Evolutionary conservation across 2,797 vertebrate genomes (phyloP).

Genomic region (Xenops minutus): DNA sequence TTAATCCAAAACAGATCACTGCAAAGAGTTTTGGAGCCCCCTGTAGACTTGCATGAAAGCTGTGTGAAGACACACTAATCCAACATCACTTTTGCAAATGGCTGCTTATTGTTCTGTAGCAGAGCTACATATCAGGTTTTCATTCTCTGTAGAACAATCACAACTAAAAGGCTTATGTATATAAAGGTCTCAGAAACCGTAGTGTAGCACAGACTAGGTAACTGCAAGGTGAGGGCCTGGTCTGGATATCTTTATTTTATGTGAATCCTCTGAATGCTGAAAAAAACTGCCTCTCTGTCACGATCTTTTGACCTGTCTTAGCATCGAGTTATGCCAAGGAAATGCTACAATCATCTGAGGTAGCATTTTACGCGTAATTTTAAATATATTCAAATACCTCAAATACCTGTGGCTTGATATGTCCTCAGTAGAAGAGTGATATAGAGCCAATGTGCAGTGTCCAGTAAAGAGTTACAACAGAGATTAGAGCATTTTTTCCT

Average conservation of each 20-base stretch:
- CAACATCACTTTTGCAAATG: not conserved
- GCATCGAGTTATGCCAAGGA: not conserved
- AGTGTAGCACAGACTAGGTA: not conserved
- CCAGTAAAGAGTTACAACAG: not conserved
- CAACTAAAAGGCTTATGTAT: not conserved
- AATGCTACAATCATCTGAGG: not conserved
- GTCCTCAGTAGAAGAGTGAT: not conserved
- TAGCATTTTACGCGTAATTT: not conserved
- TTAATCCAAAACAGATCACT: not conserved
- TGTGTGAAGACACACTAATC: not conserved
- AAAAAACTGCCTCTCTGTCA: not conserved
- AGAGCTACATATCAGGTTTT: not conserved
- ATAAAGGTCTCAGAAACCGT: not conserved
- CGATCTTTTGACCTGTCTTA: not conserved
- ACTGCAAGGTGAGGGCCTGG: not conserved
- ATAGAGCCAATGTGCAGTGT: not conserved
- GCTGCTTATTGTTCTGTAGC: not conserved
- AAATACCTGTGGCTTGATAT: not conserved
- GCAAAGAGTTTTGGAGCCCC: slow-evolving; percentile 48
- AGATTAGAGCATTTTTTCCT: not conserved
- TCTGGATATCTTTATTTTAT: not conserved
- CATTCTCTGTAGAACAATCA: not conserved
- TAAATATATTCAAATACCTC: not conserved
- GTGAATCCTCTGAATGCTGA: not conserved
- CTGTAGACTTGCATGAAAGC: not conserved